Evolutionary conservation across 92 coral and sea anemone species (phyloP).

Genomic region (Porites cylindrica): DNA sequence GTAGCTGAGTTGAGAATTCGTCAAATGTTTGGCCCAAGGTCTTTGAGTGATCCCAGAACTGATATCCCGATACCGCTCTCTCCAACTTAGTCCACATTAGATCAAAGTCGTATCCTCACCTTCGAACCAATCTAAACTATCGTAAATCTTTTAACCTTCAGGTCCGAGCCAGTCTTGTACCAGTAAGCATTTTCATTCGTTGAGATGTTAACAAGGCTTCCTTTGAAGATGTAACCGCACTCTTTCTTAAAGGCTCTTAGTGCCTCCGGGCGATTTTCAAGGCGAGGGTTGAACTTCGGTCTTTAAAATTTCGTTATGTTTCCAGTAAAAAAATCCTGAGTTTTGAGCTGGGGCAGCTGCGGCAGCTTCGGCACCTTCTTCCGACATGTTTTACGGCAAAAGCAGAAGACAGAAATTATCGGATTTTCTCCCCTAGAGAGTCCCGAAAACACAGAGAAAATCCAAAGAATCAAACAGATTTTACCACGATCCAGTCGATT

Average conservation of each 20-base stretch:
- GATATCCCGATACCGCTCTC: too few relatives aligned
- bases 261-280: slow-evolving; percentile 44
- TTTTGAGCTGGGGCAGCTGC: neutral
- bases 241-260: slow-evolving; percentile 14
- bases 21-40: slow-evolving; percentile 35
- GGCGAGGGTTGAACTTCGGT: slow-evolving; percentile 46
- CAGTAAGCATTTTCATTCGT: slow-evolving; percentile 23
- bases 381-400: slow-evolving; percentile 22
- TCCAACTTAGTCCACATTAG: slow-evolving; percentile 4
- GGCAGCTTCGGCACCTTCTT: slow-evolving; percentile 3
- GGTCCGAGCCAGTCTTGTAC: neutral
- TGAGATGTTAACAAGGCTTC: neutral
- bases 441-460: too few relatives aligned
- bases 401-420: neutral
- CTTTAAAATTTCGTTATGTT: slow-evolving; percentile 41
- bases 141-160: slow-evolving; percentile 35
- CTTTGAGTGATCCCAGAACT: neutral
- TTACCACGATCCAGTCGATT: too few relatives aligned
- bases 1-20: slow-evolving; percentile 20
- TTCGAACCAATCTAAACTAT: slow-evolving; percentile 36
- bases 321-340: slow-evolving; percentile 26
- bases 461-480: too few relatives aligned
- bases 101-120: slow-evolving; percentile 21
- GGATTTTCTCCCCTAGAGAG: neutral
- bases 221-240: too few relatives aligned